Base-by-base conservation (phyloP, 2,797 vertebrate species). In the Rallus crepitans region DNA sequence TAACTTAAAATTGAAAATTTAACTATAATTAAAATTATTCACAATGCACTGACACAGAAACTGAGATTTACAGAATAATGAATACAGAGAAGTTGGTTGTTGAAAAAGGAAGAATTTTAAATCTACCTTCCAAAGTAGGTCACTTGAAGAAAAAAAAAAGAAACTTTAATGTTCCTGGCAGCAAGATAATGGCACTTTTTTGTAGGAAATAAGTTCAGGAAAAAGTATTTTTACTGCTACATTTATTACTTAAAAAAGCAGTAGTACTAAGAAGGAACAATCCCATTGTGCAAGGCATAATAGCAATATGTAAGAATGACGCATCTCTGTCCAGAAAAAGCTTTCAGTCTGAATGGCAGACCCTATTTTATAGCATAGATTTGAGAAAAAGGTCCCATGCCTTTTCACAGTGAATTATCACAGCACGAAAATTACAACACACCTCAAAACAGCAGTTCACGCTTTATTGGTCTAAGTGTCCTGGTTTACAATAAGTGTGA, bases 151-250 rank as follows among this genome's bases (percentile, higher is more conserved):
- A 77, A 60, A 63, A 57, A 37, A 37, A 45, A 24, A 50, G 4
- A 4, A 69, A 76, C 15, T 66, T 89, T 16, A 33, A 52, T 6
- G 15, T 8, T 69, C 18, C 33, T 68, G 31, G 35, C 19, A 82
- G 35, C 8, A 11, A 89, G 31, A 82, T 81, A 93, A 94, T 61
- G 33, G 64, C 12, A 80, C n/a, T 48, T 85, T 90, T 90, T 80
- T 37, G 28, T 15, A 77, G 65, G 47, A 82, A 31, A 12, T 33
- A 60, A 73, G 18, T 78, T 94, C 56, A 65, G 69, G 48, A 42
- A 86, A 52, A 83, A 57, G 40, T 81, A 70, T 71, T 97, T 94
- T 95, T 71, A 78, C 61, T 47, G 90, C 13, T 90, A 30, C 6
- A 39, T 82, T 90, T 84, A 76, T 87, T 82, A 85, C 40, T 24